Conservation (phyloP, 1,140 invertebrate genomes). For the Drosophila orena region DNA sequence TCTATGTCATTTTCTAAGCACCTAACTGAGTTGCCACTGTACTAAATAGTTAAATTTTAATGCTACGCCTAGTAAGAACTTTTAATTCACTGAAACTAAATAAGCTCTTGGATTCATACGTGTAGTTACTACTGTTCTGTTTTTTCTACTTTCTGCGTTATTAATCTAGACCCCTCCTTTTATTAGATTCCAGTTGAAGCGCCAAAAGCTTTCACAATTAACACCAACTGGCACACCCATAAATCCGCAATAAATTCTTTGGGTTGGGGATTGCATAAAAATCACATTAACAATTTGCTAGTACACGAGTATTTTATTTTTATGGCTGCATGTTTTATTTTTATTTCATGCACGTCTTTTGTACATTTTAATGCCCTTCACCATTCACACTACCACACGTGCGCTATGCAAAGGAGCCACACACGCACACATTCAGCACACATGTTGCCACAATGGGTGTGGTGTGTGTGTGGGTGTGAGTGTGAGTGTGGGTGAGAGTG, state of each 20-base stretch:
- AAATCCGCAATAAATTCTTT: constrained; percentile 70
- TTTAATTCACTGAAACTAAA: too few relatives aligned
- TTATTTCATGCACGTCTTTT: constrained; percentile 79
- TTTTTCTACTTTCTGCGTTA: background rate
- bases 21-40: background rate
- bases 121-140: background rate
- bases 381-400: constrained; percentile 10
- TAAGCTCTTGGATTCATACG: background rate
- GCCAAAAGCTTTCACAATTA: constrained; percentile 63
- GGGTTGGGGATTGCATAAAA: constrained; percentile 71
- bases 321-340: constrained; percentile 82
- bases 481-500: background rate
- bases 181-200: constrained; percentile 23
- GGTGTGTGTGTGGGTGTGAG: background rate
- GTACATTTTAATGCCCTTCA: constrained; percentile 56
- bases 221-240: constrained; percentile 66
- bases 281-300: constrained; percentile 83
- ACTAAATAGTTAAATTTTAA: too few relatives aligned
- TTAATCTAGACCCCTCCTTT: background rate
- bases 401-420: constrained; percentile 26
- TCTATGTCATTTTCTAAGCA: background rate
- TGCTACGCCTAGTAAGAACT: too few relatives aligned
- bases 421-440: constrained; percentile 51
- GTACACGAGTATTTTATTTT: constrained; percentile 82
- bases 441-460: constrained; percentile 64